Percentiles rank a stretch among this genome's conserved stretches.
Conservation (phyloP, 2,113 vertebrate genomes). For the Sinocyclocheilus anophthalmus region DNA sequence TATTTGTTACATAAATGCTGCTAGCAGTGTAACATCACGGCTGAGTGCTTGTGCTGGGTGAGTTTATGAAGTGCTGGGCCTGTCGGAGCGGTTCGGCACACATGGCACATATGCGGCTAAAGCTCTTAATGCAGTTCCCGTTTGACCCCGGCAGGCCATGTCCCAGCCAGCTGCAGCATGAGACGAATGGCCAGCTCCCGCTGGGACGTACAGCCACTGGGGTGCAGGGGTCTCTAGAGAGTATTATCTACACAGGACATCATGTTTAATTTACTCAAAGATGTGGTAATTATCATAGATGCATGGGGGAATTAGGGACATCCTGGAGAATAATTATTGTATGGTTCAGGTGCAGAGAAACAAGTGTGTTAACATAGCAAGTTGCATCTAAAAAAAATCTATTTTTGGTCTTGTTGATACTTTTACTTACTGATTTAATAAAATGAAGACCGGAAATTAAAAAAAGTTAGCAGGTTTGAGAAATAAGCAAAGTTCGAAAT, state of each 20-base stretch:
- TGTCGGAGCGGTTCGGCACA: conserved; percentile 5
- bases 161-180: conserved; percentile 12
- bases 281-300: conserved; percentile 27
- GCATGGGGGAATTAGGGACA: conserved; percentile 16
- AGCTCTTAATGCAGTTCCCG: conserved; percentile 2
- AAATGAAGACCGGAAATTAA: background rate
- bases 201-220: background rate
- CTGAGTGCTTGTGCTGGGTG: conserved; percentile 19
- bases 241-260: conserved; percentile 24
- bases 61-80: background rate
- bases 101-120: background rate
- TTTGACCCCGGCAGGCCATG: background rate
- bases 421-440: background rate
- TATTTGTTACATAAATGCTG: conserved; percentile 39
- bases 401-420: background rate
- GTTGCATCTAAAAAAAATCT: background rate
- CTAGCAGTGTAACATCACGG: conserved; percentile 10
- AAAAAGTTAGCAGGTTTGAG: background rate
- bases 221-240: conserved; percentile 4
- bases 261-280: conserved; percentile 39
- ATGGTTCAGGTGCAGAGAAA: conserved; percentile 21
- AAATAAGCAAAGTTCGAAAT: background rate
- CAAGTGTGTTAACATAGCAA: background rate
- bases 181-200: background rate
- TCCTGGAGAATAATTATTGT: conserved; percentile 13